A percentile compares a stretch with the other conserved stretches of the same genome.
Evolutionary conservation across 2,113 vertebrate genomes (phyloP).

Genomic region (Anguilla japonica): DNA sequence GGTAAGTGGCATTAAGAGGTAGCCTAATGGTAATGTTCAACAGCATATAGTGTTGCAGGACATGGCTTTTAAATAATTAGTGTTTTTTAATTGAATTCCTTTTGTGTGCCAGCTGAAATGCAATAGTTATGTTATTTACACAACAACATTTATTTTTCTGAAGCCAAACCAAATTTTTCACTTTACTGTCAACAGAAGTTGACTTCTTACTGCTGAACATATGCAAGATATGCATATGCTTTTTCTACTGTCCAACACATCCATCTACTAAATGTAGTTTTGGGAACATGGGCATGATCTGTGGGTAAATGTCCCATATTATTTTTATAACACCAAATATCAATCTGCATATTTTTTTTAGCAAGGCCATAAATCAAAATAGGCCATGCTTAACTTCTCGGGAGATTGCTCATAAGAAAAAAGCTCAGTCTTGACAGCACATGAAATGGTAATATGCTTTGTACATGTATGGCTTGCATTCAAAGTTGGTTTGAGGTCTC

Average conservation of each 20-base stretch:
- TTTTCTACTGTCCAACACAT: too few species aligned
- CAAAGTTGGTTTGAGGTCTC: not conserved
- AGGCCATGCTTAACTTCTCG: not conserved
- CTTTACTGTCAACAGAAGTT: too few species aligned
- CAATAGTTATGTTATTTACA: too few species aligned
- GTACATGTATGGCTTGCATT: slow-evolving; percentile 14
- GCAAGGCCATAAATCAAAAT: not conserved
- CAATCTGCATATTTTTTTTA: not conserved
- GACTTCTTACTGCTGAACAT: not conserved
- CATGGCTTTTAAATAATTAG: too few species aligned
- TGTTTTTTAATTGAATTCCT: too few species aligned
- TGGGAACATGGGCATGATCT: not conserved
- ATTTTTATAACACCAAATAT: not conserved
- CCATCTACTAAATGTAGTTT: not conserved
- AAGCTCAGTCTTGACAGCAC: not conserved
- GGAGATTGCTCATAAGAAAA: not conserved
- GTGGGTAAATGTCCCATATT: not conserved
- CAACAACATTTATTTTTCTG: too few species aligned
- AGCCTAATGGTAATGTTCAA: not conserved
- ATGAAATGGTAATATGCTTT: not conserved
- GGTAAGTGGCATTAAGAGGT: not conserved
- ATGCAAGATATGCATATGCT: not conserved
- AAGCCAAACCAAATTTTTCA: too few species aligned
- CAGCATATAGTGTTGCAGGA: not conserved
- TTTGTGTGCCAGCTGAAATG: too few species aligned